A percentile compares a stretch with the other conserved stretches of the same genome.
phyloP scores from a whole-genome alignment of 2,797 vertebrate genomes.

The Silurus aristotelis region DNA sequence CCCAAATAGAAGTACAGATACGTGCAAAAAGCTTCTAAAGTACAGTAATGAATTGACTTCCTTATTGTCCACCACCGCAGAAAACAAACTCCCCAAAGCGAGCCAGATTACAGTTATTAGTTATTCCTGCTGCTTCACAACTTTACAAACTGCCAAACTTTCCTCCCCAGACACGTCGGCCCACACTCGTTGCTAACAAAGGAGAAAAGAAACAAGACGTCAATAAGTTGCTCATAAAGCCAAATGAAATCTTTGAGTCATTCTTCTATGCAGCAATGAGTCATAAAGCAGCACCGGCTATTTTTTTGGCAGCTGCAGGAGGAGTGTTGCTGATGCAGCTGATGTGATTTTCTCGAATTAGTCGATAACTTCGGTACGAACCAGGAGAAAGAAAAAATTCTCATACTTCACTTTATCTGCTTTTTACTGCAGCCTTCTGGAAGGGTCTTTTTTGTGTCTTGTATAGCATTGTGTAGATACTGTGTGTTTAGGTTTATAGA shows the following conservation, averaged over 20 bases:
- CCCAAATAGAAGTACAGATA: no score
- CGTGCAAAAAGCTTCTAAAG: no score
- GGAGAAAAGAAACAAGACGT: neutral
- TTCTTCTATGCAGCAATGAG: neutral
- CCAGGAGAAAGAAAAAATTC: neutral
- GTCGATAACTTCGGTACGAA: neutral
- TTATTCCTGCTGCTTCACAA: conserved; percentile 2
- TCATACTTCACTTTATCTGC: neutral
- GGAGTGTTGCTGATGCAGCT: conserved; percentile 18
- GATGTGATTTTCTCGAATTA: conserved; percentile 27
- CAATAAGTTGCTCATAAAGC: neutral
- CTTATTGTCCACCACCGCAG: no score
- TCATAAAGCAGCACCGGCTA: conserved; percentile 21
- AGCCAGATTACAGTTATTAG: neutral
- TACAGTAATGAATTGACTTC: no score
- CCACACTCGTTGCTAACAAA: conserved; percentile 13
- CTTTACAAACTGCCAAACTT: conserved; percentile 20
- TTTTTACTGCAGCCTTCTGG: neutral
- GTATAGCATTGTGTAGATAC: conserved; percentile 54
- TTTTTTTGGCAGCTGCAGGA: neutral
- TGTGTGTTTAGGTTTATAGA: neutral
- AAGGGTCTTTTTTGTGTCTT: neutral
- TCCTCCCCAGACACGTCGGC: neutral
- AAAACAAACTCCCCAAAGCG: neutral
- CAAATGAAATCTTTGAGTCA: conserved; percentile 8